Percentiles rank a stretch among this genome's conserved stretches.
Conservation (phyloP, 2,888 invertebrate species). For the Danaus chrysippus region DNA sequence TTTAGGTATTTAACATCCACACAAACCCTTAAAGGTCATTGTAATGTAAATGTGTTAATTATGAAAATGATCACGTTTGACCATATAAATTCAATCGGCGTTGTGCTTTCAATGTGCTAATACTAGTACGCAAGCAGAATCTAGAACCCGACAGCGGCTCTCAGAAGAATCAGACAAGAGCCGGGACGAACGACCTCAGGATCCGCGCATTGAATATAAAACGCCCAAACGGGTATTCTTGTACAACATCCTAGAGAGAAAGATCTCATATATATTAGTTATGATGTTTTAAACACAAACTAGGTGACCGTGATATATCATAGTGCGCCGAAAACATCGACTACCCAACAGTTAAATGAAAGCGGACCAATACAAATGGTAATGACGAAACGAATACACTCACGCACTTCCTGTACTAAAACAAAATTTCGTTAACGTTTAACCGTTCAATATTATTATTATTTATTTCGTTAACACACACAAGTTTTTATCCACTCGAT, state of each 20-base stretch:
- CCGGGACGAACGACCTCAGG: conserved; percentile 77
- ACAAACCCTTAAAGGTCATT: conserved; percentile 2
- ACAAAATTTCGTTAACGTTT: conserved; percentile 41
- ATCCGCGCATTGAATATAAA: conserved; percentile 68
- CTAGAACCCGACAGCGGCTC: conserved; percentile 52
- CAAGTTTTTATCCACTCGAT: not conserved
- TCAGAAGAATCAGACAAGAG: conserved; percentile 63
- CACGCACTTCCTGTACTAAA: conserved; percentile 69
- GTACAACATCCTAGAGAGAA: conserved; percentile 38
- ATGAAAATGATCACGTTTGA: conserved; percentile 4
- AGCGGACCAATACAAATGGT: conserved; percentile 21
- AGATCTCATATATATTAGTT: not conserved
- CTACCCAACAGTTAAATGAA: conserved; percentile 16
- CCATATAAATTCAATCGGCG: conserved; percentile 37
- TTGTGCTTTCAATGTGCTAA: conserved; percentile 63
- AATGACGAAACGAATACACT: conserved; percentile 57
- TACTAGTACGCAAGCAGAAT: conserved; percentile 62
- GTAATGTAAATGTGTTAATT: not conserved
- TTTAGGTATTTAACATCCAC: not conserved
- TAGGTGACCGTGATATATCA: not conserved
- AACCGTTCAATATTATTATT: conserved; percentile 5
- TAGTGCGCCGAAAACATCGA: conserved; percentile 23
- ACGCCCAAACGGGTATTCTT: conserved; percentile 40
- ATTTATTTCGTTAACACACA: conserved; percentile 15
- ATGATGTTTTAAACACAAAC: too few species aligned